phyloP scores from a whole-genome alignment of 2,113 vertebrate species.

The Mystacornis crossleyi region DNA sequence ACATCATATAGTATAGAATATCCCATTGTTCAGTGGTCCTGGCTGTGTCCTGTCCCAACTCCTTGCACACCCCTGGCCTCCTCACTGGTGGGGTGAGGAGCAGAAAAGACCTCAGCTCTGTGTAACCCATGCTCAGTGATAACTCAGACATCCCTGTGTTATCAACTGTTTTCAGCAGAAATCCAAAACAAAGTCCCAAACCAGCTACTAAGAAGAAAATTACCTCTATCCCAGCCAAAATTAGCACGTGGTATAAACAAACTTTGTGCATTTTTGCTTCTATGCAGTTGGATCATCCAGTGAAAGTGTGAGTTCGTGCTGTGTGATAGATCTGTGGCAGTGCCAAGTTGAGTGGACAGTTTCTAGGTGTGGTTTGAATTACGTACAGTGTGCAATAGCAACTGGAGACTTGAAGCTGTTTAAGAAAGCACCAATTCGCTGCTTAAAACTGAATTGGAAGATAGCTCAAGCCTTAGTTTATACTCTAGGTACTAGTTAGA shows the following conservation, averaged over 20 bases:
- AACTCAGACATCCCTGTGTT: neutral
- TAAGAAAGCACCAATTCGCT: neutral
- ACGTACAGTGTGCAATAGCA: neutral
- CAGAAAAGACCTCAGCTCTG: neutral
- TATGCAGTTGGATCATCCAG: neutral
- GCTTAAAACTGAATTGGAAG: neutral
- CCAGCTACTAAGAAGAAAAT: neutral
- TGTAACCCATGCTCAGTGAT: neutral
- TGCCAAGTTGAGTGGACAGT: neutral
- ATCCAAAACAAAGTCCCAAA: neutral
- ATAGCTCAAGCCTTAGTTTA: neutral
- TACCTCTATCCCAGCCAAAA: neutral
- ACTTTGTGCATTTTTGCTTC: neutral
- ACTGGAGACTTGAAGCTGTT: neutral
- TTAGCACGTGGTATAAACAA: neutral
- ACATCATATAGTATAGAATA: neutral
- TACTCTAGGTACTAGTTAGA: neutral
- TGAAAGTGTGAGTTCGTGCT: neutral
- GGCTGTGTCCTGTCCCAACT: neutral
- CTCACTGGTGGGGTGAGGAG: neutral
- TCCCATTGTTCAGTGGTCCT: neutral
- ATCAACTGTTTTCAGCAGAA: neutral
- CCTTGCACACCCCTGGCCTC: neutral
- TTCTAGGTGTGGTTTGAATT: neutral
- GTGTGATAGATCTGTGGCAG: neutral